Evolutionary conservation across 2,888 invertebrate species (phyloP), one percentile per base, ranked within the genome.

Genomic region (Tachina grossa): DNA sequence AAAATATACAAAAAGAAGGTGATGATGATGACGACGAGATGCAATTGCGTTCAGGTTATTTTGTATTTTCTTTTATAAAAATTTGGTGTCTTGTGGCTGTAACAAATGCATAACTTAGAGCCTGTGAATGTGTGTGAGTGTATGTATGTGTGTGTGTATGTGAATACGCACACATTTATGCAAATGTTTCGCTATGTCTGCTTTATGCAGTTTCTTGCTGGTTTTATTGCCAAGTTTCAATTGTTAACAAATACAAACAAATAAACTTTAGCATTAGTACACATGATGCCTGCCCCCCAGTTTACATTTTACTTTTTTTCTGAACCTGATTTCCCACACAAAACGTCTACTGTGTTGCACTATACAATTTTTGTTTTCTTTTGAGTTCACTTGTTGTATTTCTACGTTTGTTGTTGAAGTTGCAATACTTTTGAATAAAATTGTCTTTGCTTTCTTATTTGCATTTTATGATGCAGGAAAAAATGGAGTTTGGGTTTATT

Each of bases 361-460:
- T 72, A n/a, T 10, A 31, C 2, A 31, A 31, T 43, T 55, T 55
- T 41, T 31, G 2, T 4, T 31, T 31, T 31, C 31, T 22, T 72
- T 51, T 11, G 4, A 22, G 9, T 41, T 57, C 47, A 22, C 13
- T 68, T 13, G 11, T 49, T 80, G n/a, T 65, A 22, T 66, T 43
- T 43, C 39, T 61, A 11, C 31, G 61, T 68, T 57, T 75, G 81
- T 53, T 53, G 45, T 66, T 77, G 71, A 53, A 41, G 53, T 66
- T 65, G 59, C 77, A 66, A 57, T 72, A 66, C 72, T 72, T 31
- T 59, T 66, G 39, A n/a, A 22, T 13, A 59, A 66, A 72, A 72
- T 59, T 83, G 72, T 78, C 72, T 83, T 83, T 77, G 72, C 66
- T 78, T 83, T 83, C 66, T 78, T 77, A 59, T 59, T 78, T 71